Base-by-base conservation (phyloP, 2,888 invertebrate genomes). In the Hedya salicella region DNA sequence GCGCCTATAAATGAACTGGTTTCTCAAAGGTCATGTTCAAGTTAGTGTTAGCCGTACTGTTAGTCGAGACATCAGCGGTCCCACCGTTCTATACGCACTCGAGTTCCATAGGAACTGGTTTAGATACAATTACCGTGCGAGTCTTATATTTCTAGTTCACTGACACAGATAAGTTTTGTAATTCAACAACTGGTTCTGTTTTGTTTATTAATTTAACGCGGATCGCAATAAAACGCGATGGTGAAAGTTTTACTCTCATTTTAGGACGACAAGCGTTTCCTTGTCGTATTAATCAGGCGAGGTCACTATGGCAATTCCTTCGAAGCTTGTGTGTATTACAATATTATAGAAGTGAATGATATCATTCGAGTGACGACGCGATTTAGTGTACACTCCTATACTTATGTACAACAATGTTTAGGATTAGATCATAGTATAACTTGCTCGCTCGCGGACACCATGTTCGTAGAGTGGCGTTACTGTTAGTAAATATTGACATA, bases 71-170 rank as follows among this genome's bases (percentile, higher is more conserved):
- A 46, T 19, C 56, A 25, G 25, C 52, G 19, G 17, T 49, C 40
- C 40, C 65, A 60, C 65, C 52, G 59, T 60, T 65, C 39, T 46
- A 52, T 65, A 60, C 65, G 46, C 59, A 69, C 71, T 69, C 67
- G 63, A 50, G 62, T 65, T 70, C 73, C 57, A 70, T 69, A 53
- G 69, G 61, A 81, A 82, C 82, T 76, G 78, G 82, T 81, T 81
- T 79, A 52, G 68, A 69, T 69, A 69, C 71, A 70, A 78, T 78
- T 75, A 77, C 75, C 77, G 76, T 78, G 77, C 74, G 77, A 73
- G 76, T 71, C 70, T 74, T 72, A 77, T 72, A 65, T 78, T 76
- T 78, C 77, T 82, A 81, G 79, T 83, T 82, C 77, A 78, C 75
- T 80, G 82, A 78, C 82, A 83, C 75, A 82, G 74, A 71, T 70